Evolutionary conservation across 1,140 invertebrate species (phyloP).

Genomic region (Drosophila lowei): DNA sequence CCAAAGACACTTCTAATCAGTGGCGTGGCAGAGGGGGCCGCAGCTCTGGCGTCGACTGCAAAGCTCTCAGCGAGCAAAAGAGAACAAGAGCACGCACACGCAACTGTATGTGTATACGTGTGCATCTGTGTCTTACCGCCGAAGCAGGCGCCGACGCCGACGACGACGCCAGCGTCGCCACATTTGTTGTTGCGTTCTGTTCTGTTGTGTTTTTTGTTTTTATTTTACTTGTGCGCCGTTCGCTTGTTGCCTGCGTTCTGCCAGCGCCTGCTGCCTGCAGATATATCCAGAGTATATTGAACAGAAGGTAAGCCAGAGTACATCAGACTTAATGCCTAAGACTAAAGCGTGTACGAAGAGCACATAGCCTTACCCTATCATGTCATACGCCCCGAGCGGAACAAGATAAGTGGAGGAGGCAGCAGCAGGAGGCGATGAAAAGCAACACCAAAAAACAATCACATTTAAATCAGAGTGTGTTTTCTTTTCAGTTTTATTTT

Average conservation of each 20-base stretch:
- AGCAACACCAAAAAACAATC: conserved; percentile 58
- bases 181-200: conserved; percentile 33
- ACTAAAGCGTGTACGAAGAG: neutral
- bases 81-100: conserved; percentile 27
- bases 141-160: neutral
- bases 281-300: neutral
- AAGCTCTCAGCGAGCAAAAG: conserved; percentile 15
- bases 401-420: conserved; percentile 12
- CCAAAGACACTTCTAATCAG: conserved; percentile 74
- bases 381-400: neutral
- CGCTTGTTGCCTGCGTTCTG: too few relatives aligned
- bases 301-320: neutral
- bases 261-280: too few relatives aligned
- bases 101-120: conserved; percentile 3
- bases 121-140: conserved; percentile 16
- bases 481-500: conserved; percentile 63
- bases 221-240: conserved; percentile 43
- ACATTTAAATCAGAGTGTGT: conserved; percentile 77
- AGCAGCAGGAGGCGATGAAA: conserved; percentile 21
- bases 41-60: neutral
- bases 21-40: conserved; percentile 26
- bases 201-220: conserved; percentile 45
- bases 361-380: neutral
- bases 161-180: too few relatives aligned
- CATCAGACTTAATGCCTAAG: neutral